Evolutionary conservation across 2,888 invertebrate genomes (phyloP).

Genomic region (Blastobasis lacticolella): DNA sequence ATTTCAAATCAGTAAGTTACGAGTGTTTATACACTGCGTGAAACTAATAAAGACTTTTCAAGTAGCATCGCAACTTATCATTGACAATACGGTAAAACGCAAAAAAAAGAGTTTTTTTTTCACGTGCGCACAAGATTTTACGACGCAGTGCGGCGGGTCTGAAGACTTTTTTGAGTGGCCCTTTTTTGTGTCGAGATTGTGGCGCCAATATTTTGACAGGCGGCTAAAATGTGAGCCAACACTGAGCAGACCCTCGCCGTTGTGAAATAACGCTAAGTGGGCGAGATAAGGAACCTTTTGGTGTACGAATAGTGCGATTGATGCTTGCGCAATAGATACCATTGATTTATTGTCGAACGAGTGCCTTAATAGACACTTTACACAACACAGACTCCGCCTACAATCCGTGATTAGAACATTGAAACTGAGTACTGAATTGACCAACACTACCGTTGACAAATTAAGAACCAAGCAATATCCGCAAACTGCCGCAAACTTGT

Average conservation of each 20-base stretch:
- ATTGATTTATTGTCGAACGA: slow-evolving; percentile 11
- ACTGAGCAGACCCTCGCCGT: slow-evolving; percentile 41
- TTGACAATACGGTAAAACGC: too few relatives aligned
- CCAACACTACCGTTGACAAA: too few relatives aligned
- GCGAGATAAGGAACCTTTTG: slow-evolving; percentile 49
- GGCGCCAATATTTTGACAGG: slow-evolving; percentile 61
- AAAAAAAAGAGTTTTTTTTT: background rate
- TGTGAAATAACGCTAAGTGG: slow-evolving; percentile 61
- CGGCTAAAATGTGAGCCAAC: slow-evolving; percentile 28
- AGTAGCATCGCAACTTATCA: too few relatives aligned
- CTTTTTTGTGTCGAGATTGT: slow-evolving; percentile 19
- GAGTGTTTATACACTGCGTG: too few relatives aligned
- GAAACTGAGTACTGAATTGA: too few relatives aligned
- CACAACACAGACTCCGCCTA: too few relatives aligned
- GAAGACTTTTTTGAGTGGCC: slow-evolving; percentile 1
- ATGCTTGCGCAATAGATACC: slow-evolving; percentile 13
- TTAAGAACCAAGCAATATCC: too few relatives aligned
- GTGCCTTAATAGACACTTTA: background rate
- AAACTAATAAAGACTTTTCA: too few relatives aligned
- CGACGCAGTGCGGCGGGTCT: slow-evolving; percentile 2
- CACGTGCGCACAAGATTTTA: background rate
- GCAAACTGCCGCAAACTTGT: too few relatives aligned
- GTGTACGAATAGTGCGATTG: slow-evolving; percentile 10
- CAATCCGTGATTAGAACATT: too few relatives aligned
- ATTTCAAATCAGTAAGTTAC: too few relatives aligned